phyloP scores from a whole-genome alignment of 2,113 vertebrate species.

The Panthera leo region DNA sequence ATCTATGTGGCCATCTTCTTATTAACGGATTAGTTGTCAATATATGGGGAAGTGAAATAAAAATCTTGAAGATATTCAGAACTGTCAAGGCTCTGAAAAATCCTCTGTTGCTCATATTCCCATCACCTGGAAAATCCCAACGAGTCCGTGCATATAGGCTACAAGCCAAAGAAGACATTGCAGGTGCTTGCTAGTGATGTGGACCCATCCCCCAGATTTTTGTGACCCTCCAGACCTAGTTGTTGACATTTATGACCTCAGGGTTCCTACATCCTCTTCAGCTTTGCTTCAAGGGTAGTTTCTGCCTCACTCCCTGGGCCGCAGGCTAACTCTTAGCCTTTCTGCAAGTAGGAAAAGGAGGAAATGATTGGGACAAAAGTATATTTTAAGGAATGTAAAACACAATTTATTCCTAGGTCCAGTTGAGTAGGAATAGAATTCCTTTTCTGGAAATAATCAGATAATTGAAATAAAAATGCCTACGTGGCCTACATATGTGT shows the following conservation, averaged over 20 bases:
- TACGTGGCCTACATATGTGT: background rate
- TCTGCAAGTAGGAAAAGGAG: background rate
- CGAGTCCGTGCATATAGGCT: accelerated
- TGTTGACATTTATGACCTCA: background rate
- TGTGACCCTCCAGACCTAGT: background rate
- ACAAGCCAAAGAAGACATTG: background rate
- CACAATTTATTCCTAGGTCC: slow-evolving; percentile 11
- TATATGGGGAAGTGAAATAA: background rate
- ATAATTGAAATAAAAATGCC: slow-evolving; percentile 21
- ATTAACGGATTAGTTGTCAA: background rate
- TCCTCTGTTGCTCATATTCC: background rate
- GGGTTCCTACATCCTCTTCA: background rate
- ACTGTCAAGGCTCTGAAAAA: background rate
- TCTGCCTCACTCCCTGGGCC: background rate
- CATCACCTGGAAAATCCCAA: accelerated
- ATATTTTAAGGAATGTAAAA: background rate
- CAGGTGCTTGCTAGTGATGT: background rate
- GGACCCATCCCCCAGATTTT: background rate
- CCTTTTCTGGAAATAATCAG: slow-evolving; percentile 26
- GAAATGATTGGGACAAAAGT: background rate
- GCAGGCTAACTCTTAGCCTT: background rate
- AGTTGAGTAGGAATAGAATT: background rate
- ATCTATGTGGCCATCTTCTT: background rate
- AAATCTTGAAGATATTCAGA: background rate
- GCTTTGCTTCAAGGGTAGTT: background rate